These are phyloP conservation scores for Geodia barretti DNA, from an alignment of 37 sponge, comb jelly and placozoan species.

Conservation along the genomic window DNA sequence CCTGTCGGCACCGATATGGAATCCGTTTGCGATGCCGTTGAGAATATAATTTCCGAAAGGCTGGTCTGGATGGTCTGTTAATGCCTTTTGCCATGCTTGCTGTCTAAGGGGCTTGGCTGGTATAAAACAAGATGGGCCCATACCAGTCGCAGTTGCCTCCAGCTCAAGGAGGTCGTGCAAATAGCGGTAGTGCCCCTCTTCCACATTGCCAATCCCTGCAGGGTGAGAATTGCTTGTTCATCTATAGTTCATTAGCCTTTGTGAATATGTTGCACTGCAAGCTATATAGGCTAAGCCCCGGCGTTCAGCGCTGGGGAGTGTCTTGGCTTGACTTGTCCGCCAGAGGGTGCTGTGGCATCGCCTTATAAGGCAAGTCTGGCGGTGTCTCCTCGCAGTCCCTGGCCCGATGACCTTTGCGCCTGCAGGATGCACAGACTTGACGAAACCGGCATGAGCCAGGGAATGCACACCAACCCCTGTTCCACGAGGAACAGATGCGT, in stretches of 20 bases:
- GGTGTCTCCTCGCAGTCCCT: neutral
- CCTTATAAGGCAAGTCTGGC: neutral
- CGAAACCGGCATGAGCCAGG: neutral
- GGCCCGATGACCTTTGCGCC: neutral
- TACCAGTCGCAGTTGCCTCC: slow-evolving; percentile 5
- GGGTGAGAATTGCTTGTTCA: neutral
- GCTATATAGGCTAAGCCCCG: neutral
- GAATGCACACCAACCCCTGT: neutral
- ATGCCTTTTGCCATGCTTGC: neutral
- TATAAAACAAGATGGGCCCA: neutral
- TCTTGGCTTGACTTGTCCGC: neutral
- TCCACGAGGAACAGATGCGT: neutral
- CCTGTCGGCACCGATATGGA: neutral
- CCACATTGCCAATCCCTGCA: neutral
- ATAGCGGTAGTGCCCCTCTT: neutral
- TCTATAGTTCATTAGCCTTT: neutral
- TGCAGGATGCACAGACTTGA: neutral
- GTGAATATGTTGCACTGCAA: neutral
- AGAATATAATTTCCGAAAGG: neutral
- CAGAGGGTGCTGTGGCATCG: neutral
- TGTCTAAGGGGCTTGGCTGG: neutral
- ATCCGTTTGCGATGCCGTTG: slow-evolving; percentile 8
- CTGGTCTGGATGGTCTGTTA: slow-evolving; percentile 5
- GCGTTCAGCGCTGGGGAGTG: neutral
- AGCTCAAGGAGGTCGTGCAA: neutral